Base-by-base conservation (phyloP, 2,797 vertebrate species). In the Hippoglossus hippoglossus region DNA sequence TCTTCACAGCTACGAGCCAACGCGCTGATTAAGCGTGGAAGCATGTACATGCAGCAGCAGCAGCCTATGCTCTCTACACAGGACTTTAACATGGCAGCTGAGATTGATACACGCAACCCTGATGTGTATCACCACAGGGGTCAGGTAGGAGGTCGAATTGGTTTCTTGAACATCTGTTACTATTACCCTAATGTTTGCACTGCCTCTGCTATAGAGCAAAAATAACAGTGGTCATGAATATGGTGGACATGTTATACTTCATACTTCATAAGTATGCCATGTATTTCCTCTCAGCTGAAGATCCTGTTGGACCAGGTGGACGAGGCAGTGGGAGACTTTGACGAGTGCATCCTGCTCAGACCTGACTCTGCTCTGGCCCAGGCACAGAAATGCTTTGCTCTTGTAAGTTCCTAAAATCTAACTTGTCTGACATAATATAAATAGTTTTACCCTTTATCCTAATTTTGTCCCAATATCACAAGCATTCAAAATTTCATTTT, bases 21-120 rank as follows among this genome's bases (percentile, higher is more conserved):
- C 34, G 98, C 97, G 24, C 90, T 99, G 64, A 99, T 99, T 90
- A 99, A 99, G 77, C 95, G 98, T 51, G 98, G 98, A 21, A 99
- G 98, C 81, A 99, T 99, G 98, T 95, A 96, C 88, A 99, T 99
- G 98, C 98, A 99, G 79, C 98, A 99, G 89, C 98, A 99, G 93
- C 97, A 97, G 63, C 96, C 98, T 0, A 18, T 93, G 77, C 89
- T 96, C 26, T 99, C 98, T 3, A 99, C 98, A 10, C 96, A 98
- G 78, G 98, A 99, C 60, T 99, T 99, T 67, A 98, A 99, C 92
- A 96, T 94, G 95, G 98, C 98, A 8, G 98, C 98, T 0, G 96
- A 97, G 70, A 97, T 98, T 0, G 97, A 99, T 66, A 92, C 93
- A 12, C 94, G 94, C 84, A 99, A 99, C 62, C 96, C 98, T 22